Conservation (phyloP, 64 coral and sea anemone species). For the Montipora cactus region DNA sequence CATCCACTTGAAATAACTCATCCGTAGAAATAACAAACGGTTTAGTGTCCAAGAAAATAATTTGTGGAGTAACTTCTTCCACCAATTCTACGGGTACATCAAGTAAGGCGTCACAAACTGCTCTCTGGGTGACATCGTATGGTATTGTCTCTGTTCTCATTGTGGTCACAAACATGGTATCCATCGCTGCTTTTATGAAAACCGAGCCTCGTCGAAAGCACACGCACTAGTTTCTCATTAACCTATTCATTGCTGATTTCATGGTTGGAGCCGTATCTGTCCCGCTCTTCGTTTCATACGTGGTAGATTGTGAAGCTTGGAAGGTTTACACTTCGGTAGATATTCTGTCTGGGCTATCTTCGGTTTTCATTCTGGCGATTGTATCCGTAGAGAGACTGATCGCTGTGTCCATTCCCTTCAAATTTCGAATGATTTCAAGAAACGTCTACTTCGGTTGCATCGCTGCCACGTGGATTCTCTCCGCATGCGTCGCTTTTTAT, state of each 20-base stretch:
- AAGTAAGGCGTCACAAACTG: background rate
- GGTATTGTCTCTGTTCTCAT: conserved; percentile 37
- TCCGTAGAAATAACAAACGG: too few species aligned
- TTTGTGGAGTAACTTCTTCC: too few species aligned
- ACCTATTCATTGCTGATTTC: conserved; percentile 54
- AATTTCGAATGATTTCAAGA: conserved; percentile 23
- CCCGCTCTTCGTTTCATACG: conserved; percentile 41
- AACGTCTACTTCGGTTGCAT: conserved; percentile 42
- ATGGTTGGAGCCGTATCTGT: conserved; percentile 57
- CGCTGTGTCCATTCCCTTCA: conserved; percentile 53
- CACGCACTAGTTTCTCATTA: conserved; percentile 66
- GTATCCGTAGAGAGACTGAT: conserved; percentile 55
- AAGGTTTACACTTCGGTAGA: conserved; percentile 39
- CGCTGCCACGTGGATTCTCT: conserved; percentile 36
- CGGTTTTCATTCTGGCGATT: conserved; percentile 45
- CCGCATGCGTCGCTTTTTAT: conserved; percentile 18
- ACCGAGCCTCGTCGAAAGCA: conserved; percentile 49
- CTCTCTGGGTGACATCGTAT: conserved; percentile 39
- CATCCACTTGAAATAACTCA: too few species aligned
- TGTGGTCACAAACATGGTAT: conserved; percentile 44
- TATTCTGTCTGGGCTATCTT: conserved; percentile 62
- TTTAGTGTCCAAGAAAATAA: too few species aligned
- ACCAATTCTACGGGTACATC: background rate
- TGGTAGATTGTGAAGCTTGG: conserved; percentile 24
- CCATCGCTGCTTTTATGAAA: conserved; percentile 39